phyloP scores from a whole-genome alignment of 2,888 invertebrate genomes.

The Nomada lathburiana region DNA sequence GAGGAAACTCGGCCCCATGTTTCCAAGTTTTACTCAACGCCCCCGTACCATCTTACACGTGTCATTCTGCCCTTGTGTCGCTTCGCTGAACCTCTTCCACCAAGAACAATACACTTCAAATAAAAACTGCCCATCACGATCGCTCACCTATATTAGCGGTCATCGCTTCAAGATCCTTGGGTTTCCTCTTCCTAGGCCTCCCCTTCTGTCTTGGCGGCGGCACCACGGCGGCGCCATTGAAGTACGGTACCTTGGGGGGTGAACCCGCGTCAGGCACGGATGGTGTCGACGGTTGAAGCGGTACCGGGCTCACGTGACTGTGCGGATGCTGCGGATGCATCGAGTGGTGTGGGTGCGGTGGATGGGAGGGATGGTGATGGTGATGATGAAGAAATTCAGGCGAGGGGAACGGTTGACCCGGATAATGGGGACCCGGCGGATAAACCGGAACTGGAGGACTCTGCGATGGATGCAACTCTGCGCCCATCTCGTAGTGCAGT shows the following conservation, averaged over 20 bases:
- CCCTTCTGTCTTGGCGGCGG: constrained; percentile 94
- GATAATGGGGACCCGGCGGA: constrained; percentile 83
- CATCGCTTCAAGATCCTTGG: constrained; percentile 94
- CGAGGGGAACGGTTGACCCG: constrained; percentile 87
- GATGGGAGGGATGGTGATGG: constrained; percentile 71
- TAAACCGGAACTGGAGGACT: constrained; percentile 83
- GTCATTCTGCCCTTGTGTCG: background rate
- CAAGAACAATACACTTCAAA: background rate
- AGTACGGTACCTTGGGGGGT: constrained; percentile 85
- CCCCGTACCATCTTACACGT: too few relatives aligned
- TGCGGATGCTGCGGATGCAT: constrained; percentile 84
- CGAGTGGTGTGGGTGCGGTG: constrained; percentile 80
- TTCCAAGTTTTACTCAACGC: too few relatives aligned
- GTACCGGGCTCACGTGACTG: constrained; percentile 84
- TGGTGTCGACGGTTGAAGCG: constrained; percentile 86
- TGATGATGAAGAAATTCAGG: constrained; percentile 84
- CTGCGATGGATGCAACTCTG: constrained; percentile 82
- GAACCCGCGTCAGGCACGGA: constrained; percentile 85
- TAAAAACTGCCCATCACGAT: background rate
- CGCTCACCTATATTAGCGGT: constrained; percentile 93
- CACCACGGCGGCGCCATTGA: constrained; percentile 86
- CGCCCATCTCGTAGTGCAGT: constrained; percentile 88
- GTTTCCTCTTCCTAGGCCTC: constrained; percentile 96
- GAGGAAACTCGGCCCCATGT: too few relatives aligned
- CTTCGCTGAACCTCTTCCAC: background rate